phyloP scores from a whole-genome alignment of 2,797 vertebrate genomes.

The Tenualosa thibaudeaui region DNA sequence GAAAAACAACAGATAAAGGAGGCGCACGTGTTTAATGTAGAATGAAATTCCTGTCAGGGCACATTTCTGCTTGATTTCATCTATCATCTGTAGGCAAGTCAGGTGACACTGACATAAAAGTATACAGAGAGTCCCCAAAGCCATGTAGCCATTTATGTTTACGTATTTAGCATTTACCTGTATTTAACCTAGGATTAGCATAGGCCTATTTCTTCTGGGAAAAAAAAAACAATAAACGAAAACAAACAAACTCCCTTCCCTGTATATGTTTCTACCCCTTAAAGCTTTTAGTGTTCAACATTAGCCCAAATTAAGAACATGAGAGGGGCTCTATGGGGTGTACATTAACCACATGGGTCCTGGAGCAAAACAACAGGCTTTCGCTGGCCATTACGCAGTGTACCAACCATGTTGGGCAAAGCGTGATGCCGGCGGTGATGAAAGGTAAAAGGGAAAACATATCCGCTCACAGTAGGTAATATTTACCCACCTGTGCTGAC shows the following conservation, averaged over 20 bases:
- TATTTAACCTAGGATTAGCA: not conserved
- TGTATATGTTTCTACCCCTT: not conserved
- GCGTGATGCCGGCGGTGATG: not conserved
- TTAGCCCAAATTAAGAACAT: not conserved
- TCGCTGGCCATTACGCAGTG: not conserved
- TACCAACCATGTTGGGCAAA: not conserved
- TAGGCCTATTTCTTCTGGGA: not conserved
- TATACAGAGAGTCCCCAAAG: not conserved
- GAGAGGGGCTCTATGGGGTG: not conserved
- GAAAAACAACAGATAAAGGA: not conserved
- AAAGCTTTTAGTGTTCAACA: not conserved
- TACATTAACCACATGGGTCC: not conserved
- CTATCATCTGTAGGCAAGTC: not conserved
- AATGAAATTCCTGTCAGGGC: not conserved
- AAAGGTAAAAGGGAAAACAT: constrained; percentile 25
- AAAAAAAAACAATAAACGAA: not conserved
- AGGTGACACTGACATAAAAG: not conserved
- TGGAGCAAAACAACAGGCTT: not conserved
- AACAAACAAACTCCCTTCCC: not conserved
- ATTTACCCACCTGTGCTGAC: constrained; percentile 23
- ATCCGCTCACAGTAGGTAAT: constrained; percentile 13
- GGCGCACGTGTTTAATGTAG: not conserved
- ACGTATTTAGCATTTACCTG: not conserved
- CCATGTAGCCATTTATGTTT: too few species aligned
- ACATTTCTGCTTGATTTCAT: not conserved